Evolutionary conservation across 92 coral and sea anemone genomes (phyloP).

Genomic region (Umimayanthus kanabou): DNA sequence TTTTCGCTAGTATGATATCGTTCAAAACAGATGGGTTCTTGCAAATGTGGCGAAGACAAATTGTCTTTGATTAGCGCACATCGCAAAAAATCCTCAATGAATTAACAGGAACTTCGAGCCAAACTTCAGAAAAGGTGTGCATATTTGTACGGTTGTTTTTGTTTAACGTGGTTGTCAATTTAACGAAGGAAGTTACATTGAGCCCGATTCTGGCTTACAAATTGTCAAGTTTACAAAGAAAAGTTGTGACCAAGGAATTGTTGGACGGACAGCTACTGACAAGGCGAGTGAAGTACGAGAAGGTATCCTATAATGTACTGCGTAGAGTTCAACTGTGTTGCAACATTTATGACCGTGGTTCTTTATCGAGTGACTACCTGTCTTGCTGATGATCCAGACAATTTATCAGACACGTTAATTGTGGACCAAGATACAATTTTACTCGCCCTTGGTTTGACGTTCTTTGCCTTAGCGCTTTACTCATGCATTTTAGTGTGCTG

Average conservation of each 20-base stretch:
- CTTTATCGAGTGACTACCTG: not conserved
- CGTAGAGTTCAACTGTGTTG: not conserved
- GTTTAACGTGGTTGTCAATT: not conserved
- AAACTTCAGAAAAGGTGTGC: not conserved
- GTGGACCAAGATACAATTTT: slow-evolving; percentile 6
- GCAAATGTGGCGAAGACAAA: slow-evolving; percentile 5
- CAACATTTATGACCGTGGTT: not conserved
- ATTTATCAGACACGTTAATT: not conserved
- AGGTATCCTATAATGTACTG: not conserved
- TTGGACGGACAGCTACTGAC: not conserved
- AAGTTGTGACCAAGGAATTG: not conserved
- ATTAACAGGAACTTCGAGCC: not conserved
- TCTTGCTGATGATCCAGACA: not conserved
- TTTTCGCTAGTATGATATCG: not conserved
- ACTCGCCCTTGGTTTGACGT: not conserved
- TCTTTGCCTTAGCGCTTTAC: slow-evolving; percentile 6
- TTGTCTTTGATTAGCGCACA: not conserved
- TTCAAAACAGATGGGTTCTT: slow-evolving; percentile 13
- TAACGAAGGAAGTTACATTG: not conserved
- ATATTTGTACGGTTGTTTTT: too few species aligned
- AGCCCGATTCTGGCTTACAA: too few species aligned
- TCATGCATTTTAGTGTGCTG: slow-evolving; percentile 6
- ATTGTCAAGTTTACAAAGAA: not conserved
- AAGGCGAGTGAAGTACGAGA: not conserved
- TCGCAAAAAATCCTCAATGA: not conserved